Percentiles rank a stretch among this genome's conserved stretches.
phyloP scores from a whole-genome alignment of 2,888 invertebrate genomes.

The Caenorhabditis sp. region DNA sequence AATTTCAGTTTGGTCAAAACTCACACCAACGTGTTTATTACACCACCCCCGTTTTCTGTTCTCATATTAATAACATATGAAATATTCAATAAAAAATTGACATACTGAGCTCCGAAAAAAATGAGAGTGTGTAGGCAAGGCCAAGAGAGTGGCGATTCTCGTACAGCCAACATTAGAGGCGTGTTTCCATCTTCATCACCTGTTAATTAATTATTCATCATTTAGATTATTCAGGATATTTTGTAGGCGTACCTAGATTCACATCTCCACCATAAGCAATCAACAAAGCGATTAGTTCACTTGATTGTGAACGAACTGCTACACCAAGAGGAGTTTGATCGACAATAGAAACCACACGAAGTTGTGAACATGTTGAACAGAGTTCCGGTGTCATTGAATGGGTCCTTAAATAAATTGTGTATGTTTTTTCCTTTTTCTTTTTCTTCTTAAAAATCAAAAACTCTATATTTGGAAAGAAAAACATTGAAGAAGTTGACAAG shows the following conservation, averaged over 20 bases:
- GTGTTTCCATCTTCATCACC: constrained; percentile 76
- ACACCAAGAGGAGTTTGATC: constrained; percentile 76
- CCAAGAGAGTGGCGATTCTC: constrained; percentile 75
- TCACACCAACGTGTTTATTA: neutral
- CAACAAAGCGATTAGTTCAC: constrained; percentile 75
- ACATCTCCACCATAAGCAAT: constrained; percentile 76
- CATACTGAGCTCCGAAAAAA: constrained; percentile 67
- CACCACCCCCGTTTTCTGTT: neutral
- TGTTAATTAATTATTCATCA: constrained; percentile 31
- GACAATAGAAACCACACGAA: constrained; percentile 73
- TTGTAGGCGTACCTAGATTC: constrained; percentile 71
- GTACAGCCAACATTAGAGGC: constrained; percentile 76
- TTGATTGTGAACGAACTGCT: constrained; percentile 75
- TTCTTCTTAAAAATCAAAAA: neutral
- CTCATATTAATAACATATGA: constrained; percentile 2
- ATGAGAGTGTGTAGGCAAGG: constrained; percentile 71
- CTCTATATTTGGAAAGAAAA: too few relatives aligned
- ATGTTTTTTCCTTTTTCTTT: neutral
- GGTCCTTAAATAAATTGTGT: constrained; percentile 48
- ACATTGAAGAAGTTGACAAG: neutral
- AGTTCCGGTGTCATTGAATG: constrained; percentile 67
- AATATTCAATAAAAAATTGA: too few relatives aligned
- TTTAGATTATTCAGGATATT: neutral
- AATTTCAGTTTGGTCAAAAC: too few relatives aligned
- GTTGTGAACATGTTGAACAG: constrained; percentile 74